Conservation (phyloP, 2,888 invertebrate species). For the Catocala sponsa region DNA sequence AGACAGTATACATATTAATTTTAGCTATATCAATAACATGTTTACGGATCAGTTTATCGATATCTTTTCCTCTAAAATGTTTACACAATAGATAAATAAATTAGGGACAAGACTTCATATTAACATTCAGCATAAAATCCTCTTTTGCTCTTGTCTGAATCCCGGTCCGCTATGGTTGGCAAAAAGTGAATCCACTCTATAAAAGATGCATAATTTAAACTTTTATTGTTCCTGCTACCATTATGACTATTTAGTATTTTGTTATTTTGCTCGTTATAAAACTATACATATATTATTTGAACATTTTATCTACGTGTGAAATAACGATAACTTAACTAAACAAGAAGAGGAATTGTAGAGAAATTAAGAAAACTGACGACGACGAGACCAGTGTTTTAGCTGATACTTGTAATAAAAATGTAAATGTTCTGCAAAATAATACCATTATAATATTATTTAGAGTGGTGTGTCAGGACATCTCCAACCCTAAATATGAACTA, state of each 20-base stretch:
- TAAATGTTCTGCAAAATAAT: neutral
- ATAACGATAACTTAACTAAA: neutral
- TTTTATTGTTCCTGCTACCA: conserved; percentile 9
- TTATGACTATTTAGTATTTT: conserved; percentile 11
- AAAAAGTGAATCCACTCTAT: conserved; percentile 64
- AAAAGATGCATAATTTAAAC: conserved; percentile 28
- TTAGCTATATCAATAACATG: neutral
- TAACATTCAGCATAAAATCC: conserved; percentile 69
- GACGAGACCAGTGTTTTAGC: too few relatives aligned
- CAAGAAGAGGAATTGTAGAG: too few relatives aligned
- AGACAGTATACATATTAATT: too few relatives aligned
- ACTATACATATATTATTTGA: conserved; percentile 1
- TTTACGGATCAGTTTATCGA: conserved; percentile 10
- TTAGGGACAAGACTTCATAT: conserved; percentile 69
- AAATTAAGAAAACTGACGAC: too few relatives aligned
- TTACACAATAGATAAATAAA: conserved; percentile 78
- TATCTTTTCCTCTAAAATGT: conserved; percentile 42
- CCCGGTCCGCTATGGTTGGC: conserved; percentile 74
- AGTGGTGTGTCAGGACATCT: conserved; percentile 14
- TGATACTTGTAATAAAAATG: neutral
- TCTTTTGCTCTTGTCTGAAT: conserved; percentile 66
- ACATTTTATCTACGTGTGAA: neutral
- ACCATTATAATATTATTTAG: neutral
- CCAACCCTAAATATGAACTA: conserved; percentile 70
- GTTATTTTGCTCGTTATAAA: neutral